Evolutionary conservation across 2,888 invertebrate species (phyloP), one percentile per base, ranked within the genome.

Genomic region (Pandemis heparana): DNA sequence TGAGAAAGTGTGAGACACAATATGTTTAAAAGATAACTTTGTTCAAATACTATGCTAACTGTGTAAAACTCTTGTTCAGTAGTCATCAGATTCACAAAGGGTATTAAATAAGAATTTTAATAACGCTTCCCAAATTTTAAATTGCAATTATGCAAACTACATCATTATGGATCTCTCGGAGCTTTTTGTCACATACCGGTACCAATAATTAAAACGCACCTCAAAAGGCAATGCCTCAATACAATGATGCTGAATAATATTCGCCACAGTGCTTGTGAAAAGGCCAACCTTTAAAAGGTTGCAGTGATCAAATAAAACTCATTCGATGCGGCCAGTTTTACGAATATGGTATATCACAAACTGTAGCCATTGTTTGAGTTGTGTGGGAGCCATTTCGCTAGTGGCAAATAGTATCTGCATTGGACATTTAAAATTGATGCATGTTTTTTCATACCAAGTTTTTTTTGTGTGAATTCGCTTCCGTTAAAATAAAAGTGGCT

Each of bases 301-400:
- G 64, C 51, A 48, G 48, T 59, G 43, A 51, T 60, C 63, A 64
- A 73, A 69, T 56, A 60, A 9, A 69, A 73, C 41, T 59, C 48
- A 64, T 69, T 62, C 32, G 7, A 16, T 62, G 14, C 4, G 18
- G 56, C 41, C 10, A 12, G 53, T 8, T 41, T n/a, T 23, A 73
- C 64, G 63, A 64, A 73, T 68, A 63, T 59, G 59, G 16, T 60
- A 71, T 71, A 32, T 43, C 53, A 43, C 65, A 53, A 41, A 63
- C 56, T 39, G 38, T 62, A 56, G 63, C 53, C 68, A 48, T 69
- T 73, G 73, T 73, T 73, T 62, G 62, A 56, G 14, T 38, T 43
- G 38, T 23, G n/a, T 39, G 48, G 48, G 12, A 48, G 59, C 72
- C 59, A 63, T 73, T 73, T 64, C 32, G 12, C 59, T 69, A 64